These are phyloP conservation scores for Chamaetylas fuelleborni DNA, from an alignment of 2,113 vertebrate species.

Conservation along the genomic window DNA sequence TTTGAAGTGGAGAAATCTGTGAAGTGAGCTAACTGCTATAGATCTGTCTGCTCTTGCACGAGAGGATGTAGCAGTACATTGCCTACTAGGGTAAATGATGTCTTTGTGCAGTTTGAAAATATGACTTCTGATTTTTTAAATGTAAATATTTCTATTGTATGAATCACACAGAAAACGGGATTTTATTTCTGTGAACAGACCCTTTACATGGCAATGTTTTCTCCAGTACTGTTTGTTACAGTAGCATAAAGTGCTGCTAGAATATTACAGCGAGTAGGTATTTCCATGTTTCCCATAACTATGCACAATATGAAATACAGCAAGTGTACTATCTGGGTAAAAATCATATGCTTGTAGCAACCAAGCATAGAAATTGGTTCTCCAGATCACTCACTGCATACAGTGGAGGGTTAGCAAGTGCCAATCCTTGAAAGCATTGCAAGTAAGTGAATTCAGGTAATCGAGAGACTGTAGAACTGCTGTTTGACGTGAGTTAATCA, in stretches of 20 bases:
- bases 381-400: background rate
- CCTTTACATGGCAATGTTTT: background rate
- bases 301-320: background rate
- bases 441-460: background rate
- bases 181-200: background rate
- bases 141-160: background rate
- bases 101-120: background rate
- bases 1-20: background rate
- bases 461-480: background rate
- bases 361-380: background rate
- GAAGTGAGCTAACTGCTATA: background rate
- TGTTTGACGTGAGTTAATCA: background rate
- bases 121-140: background rate
- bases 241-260: background rate
- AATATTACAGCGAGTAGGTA: background rate
- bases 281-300: background rate
- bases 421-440: background rate
- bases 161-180: background rate
- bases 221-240: background rate
- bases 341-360: background rate
- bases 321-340: background rate
- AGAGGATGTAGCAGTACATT: too few species aligned
- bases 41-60: background rate
- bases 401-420: background rate
- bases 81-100: background rate